Percentiles rank a stretch among this genome's conserved stretches.
phyloP scores from a whole-genome alignment of 2,113 vertebrate genomes.

The Procavia capensis region DNA sequence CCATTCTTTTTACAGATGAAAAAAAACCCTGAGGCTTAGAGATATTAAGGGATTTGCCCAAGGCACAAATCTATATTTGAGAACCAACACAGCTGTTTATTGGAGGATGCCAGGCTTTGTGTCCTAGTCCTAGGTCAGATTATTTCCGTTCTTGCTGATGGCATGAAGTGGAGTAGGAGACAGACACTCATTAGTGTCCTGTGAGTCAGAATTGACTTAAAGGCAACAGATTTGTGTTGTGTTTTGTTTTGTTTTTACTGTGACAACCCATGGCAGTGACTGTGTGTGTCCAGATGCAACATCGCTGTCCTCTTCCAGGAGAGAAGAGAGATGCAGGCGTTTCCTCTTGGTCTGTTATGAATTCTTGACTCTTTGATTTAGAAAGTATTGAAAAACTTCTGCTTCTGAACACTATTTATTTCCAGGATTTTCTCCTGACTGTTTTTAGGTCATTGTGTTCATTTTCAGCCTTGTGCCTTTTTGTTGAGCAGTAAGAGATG shows the following conservation, averaged over 20 bases:
- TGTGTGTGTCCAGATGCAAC: not conserved
- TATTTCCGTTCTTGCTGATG: not conserved
- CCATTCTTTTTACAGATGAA: constrained; percentile 45
- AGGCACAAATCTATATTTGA: constrained; percentile 14
- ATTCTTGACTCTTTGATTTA: constrained; percentile 42
- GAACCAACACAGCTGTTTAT: not conserved
- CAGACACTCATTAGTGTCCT: not conserved
- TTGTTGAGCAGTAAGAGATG: not conserved
- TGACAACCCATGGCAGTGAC: not conserved
- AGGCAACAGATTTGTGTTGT: too few relatives aligned
- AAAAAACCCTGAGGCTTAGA: constrained; percentile 34
- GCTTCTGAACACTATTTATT: not conserved
- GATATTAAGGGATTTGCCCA: constrained; percentile 66
- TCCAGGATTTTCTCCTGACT: not conserved
- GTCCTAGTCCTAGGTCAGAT: not conserved
- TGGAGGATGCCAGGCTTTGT: not conserved
- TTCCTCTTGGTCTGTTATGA: not conserved
- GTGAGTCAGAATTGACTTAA: too few relatives aligned
- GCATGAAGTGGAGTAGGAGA: not conserved
- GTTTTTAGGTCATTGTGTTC: not conserved
- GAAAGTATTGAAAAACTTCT: constrained; percentile 10
- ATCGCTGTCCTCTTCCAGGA: not conserved
- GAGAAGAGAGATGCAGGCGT: not conserved
- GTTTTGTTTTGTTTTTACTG: not conserved
- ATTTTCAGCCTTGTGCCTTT: not conserved